These are phyloP conservation scores for Steromphala cineraria DNA, from an alignment of 2,888 invertebrate genomes.

Conservation along the genomic window DNA sequence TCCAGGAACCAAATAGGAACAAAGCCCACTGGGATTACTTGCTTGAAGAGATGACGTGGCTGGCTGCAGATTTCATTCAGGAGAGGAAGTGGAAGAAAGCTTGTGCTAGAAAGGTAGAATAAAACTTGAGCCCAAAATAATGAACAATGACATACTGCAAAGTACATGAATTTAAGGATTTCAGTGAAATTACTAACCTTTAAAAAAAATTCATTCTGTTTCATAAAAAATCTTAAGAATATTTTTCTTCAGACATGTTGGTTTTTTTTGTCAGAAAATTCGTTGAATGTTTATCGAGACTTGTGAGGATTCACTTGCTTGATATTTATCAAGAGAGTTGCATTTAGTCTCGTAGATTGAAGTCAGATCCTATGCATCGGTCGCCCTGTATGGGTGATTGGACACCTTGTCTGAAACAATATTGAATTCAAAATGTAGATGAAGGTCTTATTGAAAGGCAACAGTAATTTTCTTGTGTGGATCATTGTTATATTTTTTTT, in stretches of 20 bases:
- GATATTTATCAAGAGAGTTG: too few species aligned
- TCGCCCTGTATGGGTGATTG: neutral
- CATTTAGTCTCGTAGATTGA: too few species aligned
- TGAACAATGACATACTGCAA: neutral
- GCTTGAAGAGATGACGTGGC: constrained; percentile 98
- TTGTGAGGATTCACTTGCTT: neutral
- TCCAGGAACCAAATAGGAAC: constrained; percentile 83
- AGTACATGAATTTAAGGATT: neutral
- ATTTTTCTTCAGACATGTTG: too few species aligned
- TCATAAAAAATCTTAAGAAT: too few species aligned
- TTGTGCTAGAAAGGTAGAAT: constrained; percentile 87
- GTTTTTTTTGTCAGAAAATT: neutral
- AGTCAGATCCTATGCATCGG: too few species aligned
- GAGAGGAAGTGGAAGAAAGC: constrained; percentile 98
- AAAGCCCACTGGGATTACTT: constrained; percentile 99
- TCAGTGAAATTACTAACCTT: too few species aligned
- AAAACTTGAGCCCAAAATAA: too few species aligned
- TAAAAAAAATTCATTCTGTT: too few species aligned
- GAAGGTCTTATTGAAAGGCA: too few species aligned
- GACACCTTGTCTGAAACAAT: neutral
- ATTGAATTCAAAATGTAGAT: neutral
- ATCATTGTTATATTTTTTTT: neutral
- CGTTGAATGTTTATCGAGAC: neutral
- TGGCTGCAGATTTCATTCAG: constrained; percentile 97
- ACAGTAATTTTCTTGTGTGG: too few species aligned